Evolutionary conservation across 2,113 vertebrate species (phyloP), one percentile per base, ranked within the genome.

Genomic region (Lamprotornis superbus): DNA sequence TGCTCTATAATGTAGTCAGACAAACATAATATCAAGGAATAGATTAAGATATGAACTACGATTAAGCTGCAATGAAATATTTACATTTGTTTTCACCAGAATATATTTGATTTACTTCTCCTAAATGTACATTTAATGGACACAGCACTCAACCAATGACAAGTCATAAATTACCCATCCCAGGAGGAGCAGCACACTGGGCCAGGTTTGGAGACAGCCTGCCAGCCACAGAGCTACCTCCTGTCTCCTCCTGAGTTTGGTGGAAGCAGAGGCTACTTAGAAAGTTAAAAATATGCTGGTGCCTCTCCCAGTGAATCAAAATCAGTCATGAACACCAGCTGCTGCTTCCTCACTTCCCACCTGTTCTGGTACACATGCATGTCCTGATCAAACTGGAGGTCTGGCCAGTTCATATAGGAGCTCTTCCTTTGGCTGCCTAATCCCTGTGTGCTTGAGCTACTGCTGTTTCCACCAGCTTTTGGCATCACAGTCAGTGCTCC

Each of bases 321-420:
- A 6, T 27, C 75, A 71, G 5, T 33, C 12, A 31, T 1, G 3
- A 53, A 77, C 7, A 69, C 7, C 46, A 80, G 28, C 9, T 28
- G 15, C 46, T 93, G 10, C 40, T 60, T 83, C n/a, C 25, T 60
- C 35, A 39, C 25, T 60, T 65, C 9, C 42, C 35, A 15, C 25
- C 30, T 75, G 10, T 46, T 84, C 55, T 0, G 1, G 33, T 56
- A 10, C 1, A 2, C 11, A 24, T 25, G 2, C 11, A 7, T 3
- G 35, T 67, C 55, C 35, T 70, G 50, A 49, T 59, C 35, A 64
- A 63, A 71, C 35, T 44, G 47, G 16, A 28, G 40, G 10, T 28
- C 25, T 83, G 67, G 9, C 24, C 35, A 71, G 6, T 15, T 63
- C 31, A 3, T 50, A 18, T 1, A 46, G 42, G 35, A 59, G 7